Conservation (phyloP, 2,888 invertebrate species). For the Caenorhabditis sp. region DNA sequence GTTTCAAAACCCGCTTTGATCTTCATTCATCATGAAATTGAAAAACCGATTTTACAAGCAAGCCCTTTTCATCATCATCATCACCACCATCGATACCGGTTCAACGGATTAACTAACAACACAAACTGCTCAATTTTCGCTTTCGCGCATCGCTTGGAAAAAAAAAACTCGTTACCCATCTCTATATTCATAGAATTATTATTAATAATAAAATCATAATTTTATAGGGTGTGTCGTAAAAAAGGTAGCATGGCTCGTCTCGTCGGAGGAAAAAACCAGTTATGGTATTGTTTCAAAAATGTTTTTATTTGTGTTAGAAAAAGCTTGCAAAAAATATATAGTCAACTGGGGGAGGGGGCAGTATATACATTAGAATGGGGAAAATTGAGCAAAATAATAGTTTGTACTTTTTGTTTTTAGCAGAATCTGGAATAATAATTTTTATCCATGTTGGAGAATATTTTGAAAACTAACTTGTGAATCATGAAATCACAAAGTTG, state of each 20-base stretch:
- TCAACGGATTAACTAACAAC: not conserved
- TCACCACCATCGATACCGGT: not conserved
- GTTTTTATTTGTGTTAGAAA: not conserved
- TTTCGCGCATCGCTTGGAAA: not conserved
- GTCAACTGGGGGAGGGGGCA: no score
- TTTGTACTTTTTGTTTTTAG: no score
- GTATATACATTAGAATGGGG: no score
- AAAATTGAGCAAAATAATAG: no score
- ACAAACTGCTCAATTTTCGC: not conserved
- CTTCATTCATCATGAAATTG: not conserved
- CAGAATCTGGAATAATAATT: no score
- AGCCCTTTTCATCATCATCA: no score
- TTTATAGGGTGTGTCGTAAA: not conserved
- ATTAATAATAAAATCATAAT: not conserved
- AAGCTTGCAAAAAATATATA: not conserved
- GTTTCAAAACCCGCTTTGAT: not conserved
- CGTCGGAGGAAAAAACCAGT: no score
- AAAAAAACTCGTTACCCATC: not conserved
- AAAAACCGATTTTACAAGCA: not conserved
- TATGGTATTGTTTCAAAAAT: not conserved
- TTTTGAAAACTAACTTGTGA: not conserved
- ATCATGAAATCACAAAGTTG: conserved; percentile 16
- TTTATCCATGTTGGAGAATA: not conserved
- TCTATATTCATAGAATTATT: not conserved
- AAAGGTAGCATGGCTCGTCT: not conserved